These are phyloP conservation scores for Drosophila lowei DNA, from an alignment of 1,140 invertebrate genomes.

Conservation along the genomic window DNA sequence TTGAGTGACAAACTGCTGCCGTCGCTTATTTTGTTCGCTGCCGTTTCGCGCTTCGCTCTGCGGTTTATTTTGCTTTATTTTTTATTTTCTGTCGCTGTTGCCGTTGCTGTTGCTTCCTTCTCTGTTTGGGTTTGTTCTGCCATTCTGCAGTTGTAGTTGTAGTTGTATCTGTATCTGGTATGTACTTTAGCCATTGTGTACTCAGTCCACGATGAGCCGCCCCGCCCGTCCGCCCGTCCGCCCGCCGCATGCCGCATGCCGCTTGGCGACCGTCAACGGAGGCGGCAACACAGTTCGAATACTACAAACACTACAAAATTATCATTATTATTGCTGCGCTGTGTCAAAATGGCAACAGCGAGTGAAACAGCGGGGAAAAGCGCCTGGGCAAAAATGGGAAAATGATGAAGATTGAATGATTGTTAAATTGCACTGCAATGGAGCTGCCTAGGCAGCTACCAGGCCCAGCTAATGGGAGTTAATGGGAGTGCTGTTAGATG, in stretches of 20 bases:
- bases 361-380: background rate
- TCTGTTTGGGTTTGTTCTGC: constrained; percentile 27
- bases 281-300: constrained; percentile 46
- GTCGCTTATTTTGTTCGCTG: constrained; percentile 59
- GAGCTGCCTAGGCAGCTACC: background rate
- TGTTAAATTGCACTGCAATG: constrained; percentile 5
- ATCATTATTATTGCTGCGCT: constrained; percentile 42
- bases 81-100: constrained; percentile 11
- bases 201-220: constrained; percentile 72
- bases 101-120: constrained; percentile 5
- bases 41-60: constrained; percentile 60
- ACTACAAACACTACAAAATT: constrained; percentile 19
- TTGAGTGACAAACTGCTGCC: constrained; percentile 79
- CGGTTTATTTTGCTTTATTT: constrained; percentile 69
- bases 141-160: constrained; percentile 28
- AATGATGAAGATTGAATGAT: constrained; percentile 25
- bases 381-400: constrained; percentile 15
- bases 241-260: constrained; percentile 53
- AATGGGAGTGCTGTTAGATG: no score
- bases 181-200: constrained; percentile 81
- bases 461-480: no score
- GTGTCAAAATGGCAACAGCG: constrained; percentile 29
- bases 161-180: constrained; percentile 49
- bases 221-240: constrained; percentile 7
- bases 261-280: constrained; percentile 47